Evolutionary conservation across 2,888 invertebrate genomes (phyloP), one percentile per base, ranked within the genome.

Genomic region (Brachypterus glaber): DNA sequence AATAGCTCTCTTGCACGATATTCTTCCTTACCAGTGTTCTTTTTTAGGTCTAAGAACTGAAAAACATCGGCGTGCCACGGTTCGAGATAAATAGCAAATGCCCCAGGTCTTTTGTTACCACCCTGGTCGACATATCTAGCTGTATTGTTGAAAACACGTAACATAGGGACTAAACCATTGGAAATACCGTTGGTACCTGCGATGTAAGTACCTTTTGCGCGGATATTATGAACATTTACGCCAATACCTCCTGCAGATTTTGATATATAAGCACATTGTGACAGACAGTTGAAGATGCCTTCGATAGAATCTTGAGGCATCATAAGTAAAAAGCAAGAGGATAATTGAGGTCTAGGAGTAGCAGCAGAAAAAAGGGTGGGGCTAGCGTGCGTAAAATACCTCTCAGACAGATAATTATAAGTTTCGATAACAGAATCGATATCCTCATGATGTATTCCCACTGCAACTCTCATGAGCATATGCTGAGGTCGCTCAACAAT

Each of bases 21-120:
- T 64, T 97, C 96, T 62, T 97, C 97, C 59, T 90, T 90, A 37
- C 45, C 46, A 1, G 91, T 93, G 61, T 97, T 98, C 62, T 95
- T 96, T 59, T 85, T 90, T 33, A 96, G 69, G 60, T 96, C 88
- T 34, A 98, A 68, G 67, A 96, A 98, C 42, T 92, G 92, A 61
- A 95, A 90, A 41, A 98, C 73, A 63, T 98, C 97, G 0, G 91
- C 84, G 68, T 99, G 98, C 98, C 98, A 98, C 0, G 98, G 98
- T 65, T 98, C 98, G 35, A 99, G 67, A 59, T 98, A 98, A 43
- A 98, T 80, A 11, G 98, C 95, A 69, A 97, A 95, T 2, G 96
- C 96, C 14, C 97, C 97, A 2, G 96, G 96, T 44, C 96, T 71
- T 73, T 96, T 96, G 59, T 95, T 95, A 32, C 96, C 96, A 14